Evolutionary conservation across 37 sponge, comb jelly and placozoan species (phyloP).

Genomic region (Dysidea cf. avara): DNA sequence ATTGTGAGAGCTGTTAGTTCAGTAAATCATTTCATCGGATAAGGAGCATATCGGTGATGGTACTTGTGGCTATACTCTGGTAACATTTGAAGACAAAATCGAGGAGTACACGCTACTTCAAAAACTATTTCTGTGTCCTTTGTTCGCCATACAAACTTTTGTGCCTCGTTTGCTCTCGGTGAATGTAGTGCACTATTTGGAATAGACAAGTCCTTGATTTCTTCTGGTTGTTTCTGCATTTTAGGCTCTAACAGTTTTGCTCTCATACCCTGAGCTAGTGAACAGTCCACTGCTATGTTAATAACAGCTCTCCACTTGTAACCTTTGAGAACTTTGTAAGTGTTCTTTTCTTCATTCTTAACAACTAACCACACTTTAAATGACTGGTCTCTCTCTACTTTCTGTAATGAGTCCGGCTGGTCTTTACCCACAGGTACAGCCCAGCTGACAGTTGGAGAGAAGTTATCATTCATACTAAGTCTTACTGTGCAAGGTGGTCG

Average conservation of each 20-base stretch:
- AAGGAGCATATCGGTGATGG: conserved; percentile 25
- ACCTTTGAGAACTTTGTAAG: conserved; percentile 33
- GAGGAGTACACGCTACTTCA: conserved; percentile 73
- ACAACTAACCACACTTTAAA: conserved; percentile 78
- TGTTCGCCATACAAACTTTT: conserved; percentile 91
- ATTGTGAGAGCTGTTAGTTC: neutral
- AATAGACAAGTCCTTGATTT: conserved; percentile 37
- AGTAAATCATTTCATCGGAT: conserved; percentile 39
- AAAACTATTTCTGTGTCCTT: conserved; percentile 67
- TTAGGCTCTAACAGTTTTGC: conserved; percentile 62
- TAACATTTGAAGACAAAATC: conserved; percentile 23
- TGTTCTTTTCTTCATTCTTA: conserved; percentile 67
- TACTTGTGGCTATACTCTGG: conserved; percentile 9
- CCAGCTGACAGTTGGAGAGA: conserved; percentile 88
- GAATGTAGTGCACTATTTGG: conserved; percentile 61
- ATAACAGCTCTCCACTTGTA: conserved; percentile 78
- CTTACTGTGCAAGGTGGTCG: conserved; percentile 14
- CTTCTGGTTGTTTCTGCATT: conserved; percentile 66
- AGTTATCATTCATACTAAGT: conserved; percentile 84
- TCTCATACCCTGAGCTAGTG: conserved; percentile 39
- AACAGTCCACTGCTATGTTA: conserved; percentile 83
- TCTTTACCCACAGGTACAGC: conserved; percentile 86
- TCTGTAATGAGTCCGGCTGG: conserved; percentile 75
- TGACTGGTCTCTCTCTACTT: conserved; percentile 76
- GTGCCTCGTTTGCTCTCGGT: conserved; percentile 87